Percentiles rank a stretch among this genome's conserved stretches.
Evolutionary conservation across 2,113 vertebrate species (phyloP).

Genomic region (Oncorhynchus clarkii): DNA sequence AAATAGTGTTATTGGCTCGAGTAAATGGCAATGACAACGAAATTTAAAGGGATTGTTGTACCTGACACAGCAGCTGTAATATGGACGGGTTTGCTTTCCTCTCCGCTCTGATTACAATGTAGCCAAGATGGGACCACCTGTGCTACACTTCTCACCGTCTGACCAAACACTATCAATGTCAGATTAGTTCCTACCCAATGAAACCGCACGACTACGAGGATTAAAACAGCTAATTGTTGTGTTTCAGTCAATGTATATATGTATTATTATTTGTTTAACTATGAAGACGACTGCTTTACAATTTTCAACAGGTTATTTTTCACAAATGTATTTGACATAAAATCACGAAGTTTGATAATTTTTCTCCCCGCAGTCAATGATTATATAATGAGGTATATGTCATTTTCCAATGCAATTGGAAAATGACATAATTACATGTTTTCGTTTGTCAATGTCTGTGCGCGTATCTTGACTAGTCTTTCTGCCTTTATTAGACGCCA

Average conservation of each 20-base stretch:
- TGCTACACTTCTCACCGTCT: slow-evolving; percentile 54
- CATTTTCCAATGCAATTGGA: too few relatives aligned
- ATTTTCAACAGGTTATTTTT: too few relatives aligned
- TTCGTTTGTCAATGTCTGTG: too few relatives aligned
- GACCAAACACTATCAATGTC: slow-evolving; percentile 34
- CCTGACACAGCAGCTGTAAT: slow-evolving; percentile 81
- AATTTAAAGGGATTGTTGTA: slow-evolving; percentile 52
- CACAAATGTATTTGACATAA: too few relatives aligned
- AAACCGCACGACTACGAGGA: slow-evolving; percentile 36
- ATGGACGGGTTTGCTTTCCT: slow-evolving; percentile 73
- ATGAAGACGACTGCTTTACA: too few relatives aligned
- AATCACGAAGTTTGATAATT: too few relatives aligned
- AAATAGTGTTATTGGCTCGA: slow-evolving; percentile 7
- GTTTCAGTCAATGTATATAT: background rate
- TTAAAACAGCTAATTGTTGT: background rate
- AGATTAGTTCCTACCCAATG: slow-evolving; percentile 54
- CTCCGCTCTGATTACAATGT: slow-evolving; percentile 66
- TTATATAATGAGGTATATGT: too few relatives aligned
- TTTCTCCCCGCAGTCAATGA: too few relatives aligned
- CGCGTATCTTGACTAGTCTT: too few relatives aligned
- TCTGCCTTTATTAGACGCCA: too few relatives aligned
- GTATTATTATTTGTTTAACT: too few relatives aligned
- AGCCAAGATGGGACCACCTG: slow-evolving; percentile 77
- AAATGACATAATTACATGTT: too few relatives aligned
- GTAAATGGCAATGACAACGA: slow-evolving; percentile 41